These are phyloP conservation scores for Ephialtes manifestator DNA, from an alignment of 2,888 invertebrate species.

Conservation along the genomic window DNA sequence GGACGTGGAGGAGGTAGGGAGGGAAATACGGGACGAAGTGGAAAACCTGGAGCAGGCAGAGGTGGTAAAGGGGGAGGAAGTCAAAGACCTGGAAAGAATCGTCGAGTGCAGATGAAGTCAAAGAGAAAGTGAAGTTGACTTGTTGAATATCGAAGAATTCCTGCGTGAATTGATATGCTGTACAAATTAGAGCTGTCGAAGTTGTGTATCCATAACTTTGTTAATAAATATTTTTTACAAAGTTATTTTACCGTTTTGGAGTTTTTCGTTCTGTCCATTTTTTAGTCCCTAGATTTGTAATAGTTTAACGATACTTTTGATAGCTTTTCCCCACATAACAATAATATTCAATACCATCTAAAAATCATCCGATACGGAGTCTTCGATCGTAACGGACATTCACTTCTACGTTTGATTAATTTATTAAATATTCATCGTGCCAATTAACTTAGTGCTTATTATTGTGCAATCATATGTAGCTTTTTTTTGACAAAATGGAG, in stretches of 20 bases:
- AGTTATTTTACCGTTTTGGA: neutral
- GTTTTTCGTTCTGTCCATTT: neutral
- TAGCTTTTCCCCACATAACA: neutral
- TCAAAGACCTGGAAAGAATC: constrained; percentile 86
- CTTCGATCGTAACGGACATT: too few relatives aligned
- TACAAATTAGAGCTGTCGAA: constrained; percentile 41
- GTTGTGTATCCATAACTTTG: constrained; percentile 35
- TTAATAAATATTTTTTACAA: constrained; percentile 51
- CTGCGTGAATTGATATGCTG: constrained; percentile 10
- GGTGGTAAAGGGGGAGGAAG: constrained; percentile 66
- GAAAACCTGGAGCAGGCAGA: constrained; percentile 55
- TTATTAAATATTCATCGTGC: too few relatives aligned
- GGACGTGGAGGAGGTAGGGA: constrained; percentile 64
- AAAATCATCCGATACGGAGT: too few relatives aligned
- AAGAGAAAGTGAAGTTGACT: constrained; percentile 79
- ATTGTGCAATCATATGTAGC: too few relatives aligned
- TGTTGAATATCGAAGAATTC: neutral
- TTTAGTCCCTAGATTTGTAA: too few relatives aligned
- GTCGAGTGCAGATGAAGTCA: constrained; percentile 85
- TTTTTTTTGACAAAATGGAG: too few relatives aligned
- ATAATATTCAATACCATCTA: too few relatives aligned
- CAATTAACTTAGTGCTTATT: too few relatives aligned
- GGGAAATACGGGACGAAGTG: constrained; percentile 61
- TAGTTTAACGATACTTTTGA: too few relatives aligned
- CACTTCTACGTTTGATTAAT: too few relatives aligned